Evolutionary conservation across 2,113 vertebrate species (phyloP).

Genomic region (Crotophaga sulcirostris): DNA sequence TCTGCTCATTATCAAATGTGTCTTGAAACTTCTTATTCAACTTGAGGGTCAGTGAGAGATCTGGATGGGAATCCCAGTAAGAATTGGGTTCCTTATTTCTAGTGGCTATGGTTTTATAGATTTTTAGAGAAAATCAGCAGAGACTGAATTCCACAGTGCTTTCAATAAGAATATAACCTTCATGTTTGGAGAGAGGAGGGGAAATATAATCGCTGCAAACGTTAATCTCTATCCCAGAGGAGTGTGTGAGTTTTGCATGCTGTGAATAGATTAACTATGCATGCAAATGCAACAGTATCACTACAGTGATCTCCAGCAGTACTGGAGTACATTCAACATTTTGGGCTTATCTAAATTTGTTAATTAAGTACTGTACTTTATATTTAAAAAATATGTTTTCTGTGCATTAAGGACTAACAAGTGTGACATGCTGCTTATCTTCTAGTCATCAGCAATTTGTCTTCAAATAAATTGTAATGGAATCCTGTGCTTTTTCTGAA

Average conservation of each 20-base stretch:
- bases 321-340: conserved; percentile 22
- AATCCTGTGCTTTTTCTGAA: background rate
- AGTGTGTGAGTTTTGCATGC: background rate
- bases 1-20: background rate
- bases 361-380: conserved; percentile 65
- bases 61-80: background rate
- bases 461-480: conserved; percentile 5
- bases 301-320: background rate
- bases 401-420: conserved; percentile 26
- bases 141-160: background rate
- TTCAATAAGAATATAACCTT: conserved; percentile 8
- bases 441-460: conserved; percentile 40
- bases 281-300: background rate
- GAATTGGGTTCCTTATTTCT: background rate
- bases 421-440: background rate
- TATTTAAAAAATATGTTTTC: conserved; percentile 25
- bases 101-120: background rate
- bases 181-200: background rate
- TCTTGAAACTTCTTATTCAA: background rate
- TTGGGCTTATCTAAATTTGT: conserved; percentile 44
- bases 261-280: background rate
- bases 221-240: background rate
- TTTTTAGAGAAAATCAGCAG: background rate
- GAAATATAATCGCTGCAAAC: background rate
- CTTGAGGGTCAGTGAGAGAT: background rate